Evolutionary conservation across 2,888 invertebrate species (phyloP).

Genomic region (Atethmia centrago): DNA sequence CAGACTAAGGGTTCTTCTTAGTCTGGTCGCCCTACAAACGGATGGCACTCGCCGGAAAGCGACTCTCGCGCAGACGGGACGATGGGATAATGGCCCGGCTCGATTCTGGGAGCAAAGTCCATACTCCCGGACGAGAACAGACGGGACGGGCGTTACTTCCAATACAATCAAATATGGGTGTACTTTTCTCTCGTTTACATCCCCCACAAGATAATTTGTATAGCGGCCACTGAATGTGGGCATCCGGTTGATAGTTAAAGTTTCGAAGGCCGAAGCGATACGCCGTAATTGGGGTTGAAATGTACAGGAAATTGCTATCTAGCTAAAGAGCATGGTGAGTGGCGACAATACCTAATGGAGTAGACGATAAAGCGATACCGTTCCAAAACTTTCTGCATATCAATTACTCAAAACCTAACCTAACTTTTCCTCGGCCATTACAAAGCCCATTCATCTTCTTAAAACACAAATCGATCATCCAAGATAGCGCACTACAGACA

Average conservation of each 20-base stretch:
- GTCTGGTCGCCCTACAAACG: constrained; percentile 65
- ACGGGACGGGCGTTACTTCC: constrained; percentile 54
- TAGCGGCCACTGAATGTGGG: constrained; percentile 35
- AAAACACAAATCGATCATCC: constrained; percentile 46
- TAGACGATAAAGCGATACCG: constrained; percentile 2
- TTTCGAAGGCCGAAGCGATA: constrained; percentile 38
- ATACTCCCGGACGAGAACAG: constrained; percentile 62
- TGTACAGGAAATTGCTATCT: constrained; percentile 45
- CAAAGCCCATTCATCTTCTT: constrained; percentile 14
- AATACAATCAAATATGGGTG: constrained; percentile 58
- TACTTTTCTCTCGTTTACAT: constrained; percentile 58
- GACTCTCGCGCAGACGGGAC: constrained; percentile 73
- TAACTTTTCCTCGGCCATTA: too few relatives aligned
- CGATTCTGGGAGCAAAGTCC: constrained; percentile 79
- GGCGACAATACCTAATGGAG: background rate
- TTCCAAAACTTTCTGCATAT: background rate
- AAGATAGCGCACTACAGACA: constrained; percentile 28
- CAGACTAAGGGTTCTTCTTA: too few relatives aligned
- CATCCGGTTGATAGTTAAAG: constrained; percentile 48
- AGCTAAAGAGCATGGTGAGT: constrained; percentile 5
- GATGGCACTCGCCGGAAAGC: constrained; percentile 76
- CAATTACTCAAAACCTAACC: background rate
- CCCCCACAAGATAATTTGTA: constrained; percentile 50
- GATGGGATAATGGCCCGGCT: constrained; percentile 79
- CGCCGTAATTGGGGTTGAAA: constrained; percentile 46